These are phyloP conservation scores for Cheirogaleus major DNA, from an alignment of 2,797 vertebrate species.

Conservation along the genomic window DNA sequence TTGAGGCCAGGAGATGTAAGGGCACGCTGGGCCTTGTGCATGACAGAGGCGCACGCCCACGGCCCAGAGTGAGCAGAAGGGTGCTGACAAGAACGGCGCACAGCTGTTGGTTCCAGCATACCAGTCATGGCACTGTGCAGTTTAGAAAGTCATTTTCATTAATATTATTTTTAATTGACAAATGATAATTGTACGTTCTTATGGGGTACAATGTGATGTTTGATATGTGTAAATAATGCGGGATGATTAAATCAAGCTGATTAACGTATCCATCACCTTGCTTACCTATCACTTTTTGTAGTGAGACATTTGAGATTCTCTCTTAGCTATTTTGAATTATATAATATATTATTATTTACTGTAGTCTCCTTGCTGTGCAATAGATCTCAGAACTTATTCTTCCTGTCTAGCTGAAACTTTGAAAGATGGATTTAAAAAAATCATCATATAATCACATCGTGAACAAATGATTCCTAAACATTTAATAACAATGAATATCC, in stretches of 20 bases:
- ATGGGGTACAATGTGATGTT: neutral
- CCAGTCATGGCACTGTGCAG: rapidly evolving
- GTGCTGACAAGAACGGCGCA: rapidly evolving
- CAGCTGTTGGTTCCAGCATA: rapidly evolving
- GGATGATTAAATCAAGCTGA: neutral
- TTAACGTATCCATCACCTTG: neutral
- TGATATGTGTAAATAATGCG: neutral
- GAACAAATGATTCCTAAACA: neutral
- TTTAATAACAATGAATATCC: neutral
- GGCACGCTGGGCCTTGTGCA: rapidly evolving
- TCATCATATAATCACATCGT: neutral
- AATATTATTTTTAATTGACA: neutral
- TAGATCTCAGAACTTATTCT: neutral
- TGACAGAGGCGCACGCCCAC: rapidly evolving
- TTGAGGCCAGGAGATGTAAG: rapidly evolving
- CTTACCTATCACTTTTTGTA: too few species aligned
- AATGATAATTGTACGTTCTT: neutral
- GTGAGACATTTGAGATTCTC: neutral
- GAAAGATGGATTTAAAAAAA: neutral
- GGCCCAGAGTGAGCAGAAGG: rapidly evolving
- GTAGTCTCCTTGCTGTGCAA: neutral
- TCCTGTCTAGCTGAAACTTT: neutral
- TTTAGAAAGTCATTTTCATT: neutral
- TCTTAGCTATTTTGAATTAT: neutral
- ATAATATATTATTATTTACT: neutral